Percentiles rank a stretch among this genome's conserved stretches.
phyloP scores from a whole-genome alignment of 2,888 invertebrate genomes.

The Eulithis testata region DNA sequence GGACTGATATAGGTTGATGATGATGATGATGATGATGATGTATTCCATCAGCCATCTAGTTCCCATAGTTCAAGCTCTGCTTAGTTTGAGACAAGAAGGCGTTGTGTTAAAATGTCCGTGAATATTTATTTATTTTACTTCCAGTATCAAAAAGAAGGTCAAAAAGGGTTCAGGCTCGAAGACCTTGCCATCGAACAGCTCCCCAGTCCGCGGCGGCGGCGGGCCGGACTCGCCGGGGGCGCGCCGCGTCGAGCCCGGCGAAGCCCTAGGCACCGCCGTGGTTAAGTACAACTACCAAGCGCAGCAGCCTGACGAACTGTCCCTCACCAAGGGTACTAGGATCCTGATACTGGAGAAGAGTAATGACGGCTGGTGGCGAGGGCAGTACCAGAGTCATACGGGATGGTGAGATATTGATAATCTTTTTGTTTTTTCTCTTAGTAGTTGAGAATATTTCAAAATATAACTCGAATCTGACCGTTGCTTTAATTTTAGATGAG shows the following conservation, averaged over 20 bases:
- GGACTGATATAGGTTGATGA: too few species aligned
- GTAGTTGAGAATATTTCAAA: too few species aligned
- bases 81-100: too few species aligned
- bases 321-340: constrained; percentile 96
- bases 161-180: constrained; percentile 93
- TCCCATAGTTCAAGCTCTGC: too few species aligned
- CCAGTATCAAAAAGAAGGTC: constrained; percentile 93
- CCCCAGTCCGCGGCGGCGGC: constrained; percentile 88
- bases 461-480: too few species aligned
- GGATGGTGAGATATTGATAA: constrained; percentile 72
- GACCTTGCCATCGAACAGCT: constrained; percentile 93
- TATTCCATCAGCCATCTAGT: too few species aligned
- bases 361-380: constrained; percentile 99
- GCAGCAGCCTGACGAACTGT: constrained; percentile 97
- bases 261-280: constrained; percentile 94
- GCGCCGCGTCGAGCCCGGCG: constrained; percentile 89
- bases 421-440: too few species aligned
- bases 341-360: constrained; percentile 98
- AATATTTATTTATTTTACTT: too few species aligned
- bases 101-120: too few species aligned
- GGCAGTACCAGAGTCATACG: constrained; percentile 87
- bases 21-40: too few species aligned
- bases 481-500: too few species aligned
- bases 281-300: constrained; percentile 98
- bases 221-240: constrained; percentile 89